Base-by-base conservation (phyloP, 2,888 invertebrate species). In the Oligia fasciuncula region DNA sequence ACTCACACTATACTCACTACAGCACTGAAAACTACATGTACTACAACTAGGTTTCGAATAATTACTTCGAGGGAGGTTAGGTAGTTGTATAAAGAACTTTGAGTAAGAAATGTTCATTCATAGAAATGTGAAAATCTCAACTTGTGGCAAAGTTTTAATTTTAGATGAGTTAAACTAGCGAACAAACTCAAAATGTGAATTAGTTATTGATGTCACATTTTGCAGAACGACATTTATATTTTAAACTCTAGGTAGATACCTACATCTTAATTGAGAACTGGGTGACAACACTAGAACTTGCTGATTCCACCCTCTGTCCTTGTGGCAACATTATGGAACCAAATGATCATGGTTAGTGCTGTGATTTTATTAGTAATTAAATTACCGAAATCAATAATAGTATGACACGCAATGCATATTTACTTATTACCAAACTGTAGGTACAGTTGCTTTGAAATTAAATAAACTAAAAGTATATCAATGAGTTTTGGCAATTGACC, bases 371-470 rank as follows among this genome's bases (percentile, higher is more conserved):
- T 72, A 4, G 8, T 43, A 66, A 51, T 35, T 0, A 73, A n/a
- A 66, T 43, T 35, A 60, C 43, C 19, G 17, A 73, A 73, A 73
- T n/a, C n/a, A 62, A 35, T 35, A 65, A 49, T 4, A 78, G 35
- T 49, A 49, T 49, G 9, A 23, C 35, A 2, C 35, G 4, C 17
- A 13, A 69, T 85, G 23, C 66, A 85, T 81, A 70, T 77, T 49
- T 49, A 49, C 49, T 77, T 62, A 85, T 65, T 54, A 57, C 8
- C 2, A 60, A 74, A 62, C 54, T 29, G 49, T 72, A 19, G 46
- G 35, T 9, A 23, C 43, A 68, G 68, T 72, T 49, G 73, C 74
- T 54, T 57, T 6, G 68, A 74, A 76, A 54, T 84, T 80, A 51
- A 67, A 57, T 76, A 49, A 66, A 75, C 54, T 70, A 14, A 17